Conservation (phyloP, 1,140 invertebrate species). For the Macrobrachium rosenbergii region DNA sequence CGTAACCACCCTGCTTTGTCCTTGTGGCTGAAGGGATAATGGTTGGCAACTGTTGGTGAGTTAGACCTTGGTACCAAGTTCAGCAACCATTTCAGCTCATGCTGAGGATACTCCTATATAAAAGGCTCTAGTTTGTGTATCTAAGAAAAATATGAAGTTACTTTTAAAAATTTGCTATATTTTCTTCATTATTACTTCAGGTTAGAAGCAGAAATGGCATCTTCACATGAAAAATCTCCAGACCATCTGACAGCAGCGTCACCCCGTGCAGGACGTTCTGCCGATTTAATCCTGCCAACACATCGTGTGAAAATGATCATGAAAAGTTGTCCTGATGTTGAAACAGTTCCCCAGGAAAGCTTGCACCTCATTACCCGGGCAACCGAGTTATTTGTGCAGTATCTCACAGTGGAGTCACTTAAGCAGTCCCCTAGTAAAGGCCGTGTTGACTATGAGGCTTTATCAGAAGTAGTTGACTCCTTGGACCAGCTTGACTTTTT, state of each 20-base stretch:
- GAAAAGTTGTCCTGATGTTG: slow-evolving; percentile 66
- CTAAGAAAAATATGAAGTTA: too few relatives aligned
- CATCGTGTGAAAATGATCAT: slow-evolving; percentile 66
- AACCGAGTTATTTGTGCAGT: slow-evolving; percentile 63
- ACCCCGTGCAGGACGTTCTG: slow-evolving; percentile 12
- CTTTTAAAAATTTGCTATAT: too few relatives aligned
- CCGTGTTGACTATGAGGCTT: slow-evolving; percentile 49
- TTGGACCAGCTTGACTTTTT: slow-evolving; percentile 58
- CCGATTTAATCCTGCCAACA: slow-evolving; percentile 53
- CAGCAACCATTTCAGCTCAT: too few relatives aligned
- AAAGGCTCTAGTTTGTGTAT: too few relatives aligned
- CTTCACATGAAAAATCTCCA: slow-evolving; percentile 44
- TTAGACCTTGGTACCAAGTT: too few relatives aligned
- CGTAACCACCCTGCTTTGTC: too few relatives aligned
- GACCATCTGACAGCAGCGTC: slow-evolving; percentile 12
- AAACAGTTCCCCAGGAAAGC: slow-evolving; percentile 59
- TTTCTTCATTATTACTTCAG: slow-evolving; percentile 46
- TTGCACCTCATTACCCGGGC: slow-evolving; percentile 59
- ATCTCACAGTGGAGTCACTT: slow-evolving; percentile 42
- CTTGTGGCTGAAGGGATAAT: too few relatives aligned
- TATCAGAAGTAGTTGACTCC: slow-evolving; percentile 42
- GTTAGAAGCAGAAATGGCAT: slow-evolving; percentile 62
- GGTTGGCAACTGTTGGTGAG: too few relatives aligned
- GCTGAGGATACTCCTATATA: too few relatives aligned
- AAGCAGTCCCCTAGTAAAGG: slow-evolving; percentile 8